phyloP scores from a whole-genome alignment of 2,888 invertebrate species.

The Caenorhabditis angaria region DNA sequence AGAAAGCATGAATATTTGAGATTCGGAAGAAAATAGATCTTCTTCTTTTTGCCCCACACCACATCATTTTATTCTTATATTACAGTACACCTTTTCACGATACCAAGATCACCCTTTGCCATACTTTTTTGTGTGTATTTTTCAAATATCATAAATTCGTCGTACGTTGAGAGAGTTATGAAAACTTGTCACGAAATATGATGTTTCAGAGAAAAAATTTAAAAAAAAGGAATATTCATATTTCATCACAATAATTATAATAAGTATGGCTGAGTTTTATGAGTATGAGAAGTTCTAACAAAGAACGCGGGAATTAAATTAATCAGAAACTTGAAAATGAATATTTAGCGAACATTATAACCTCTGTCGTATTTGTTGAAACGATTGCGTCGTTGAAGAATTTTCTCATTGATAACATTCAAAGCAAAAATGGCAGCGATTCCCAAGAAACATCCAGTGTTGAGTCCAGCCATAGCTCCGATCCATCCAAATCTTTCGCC shows the following conservation, averaged over 20 bases:
- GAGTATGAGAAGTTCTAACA: background rate
- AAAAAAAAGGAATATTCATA: too few species aligned
- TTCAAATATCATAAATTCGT: conserved; percentile 10
- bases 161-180: background rate
- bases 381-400: conserved; percentile 50
- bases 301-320: conserved; percentile 3
- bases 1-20: conserved; percentile 72
- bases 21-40: conserved; percentile 61
- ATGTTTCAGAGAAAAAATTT: too few species aligned
- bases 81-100: background rate
- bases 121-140: conserved; percentile 6
- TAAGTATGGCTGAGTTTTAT: background rate
- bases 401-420: conserved; percentile 67
- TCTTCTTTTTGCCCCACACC: background rate
- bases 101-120: background rate
- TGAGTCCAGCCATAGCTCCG: conserved; percentile 68
- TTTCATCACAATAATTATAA: too few species aligned
- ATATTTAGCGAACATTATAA: conserved; percentile 8
- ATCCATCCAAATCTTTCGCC: conserved; percentile 71
- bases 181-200: background rate
- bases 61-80: background rate
- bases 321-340: background rate
- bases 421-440: conserved; percentile 66
- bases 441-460: conserved; percentile 66
- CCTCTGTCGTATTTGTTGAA: conserved; percentile 53